These are phyloP conservation scores for Ephydatia muelleri DNA, from an alignment of 37 sponge, comb jelly and placozoan species.

Conservation along the genomic window DNA sequence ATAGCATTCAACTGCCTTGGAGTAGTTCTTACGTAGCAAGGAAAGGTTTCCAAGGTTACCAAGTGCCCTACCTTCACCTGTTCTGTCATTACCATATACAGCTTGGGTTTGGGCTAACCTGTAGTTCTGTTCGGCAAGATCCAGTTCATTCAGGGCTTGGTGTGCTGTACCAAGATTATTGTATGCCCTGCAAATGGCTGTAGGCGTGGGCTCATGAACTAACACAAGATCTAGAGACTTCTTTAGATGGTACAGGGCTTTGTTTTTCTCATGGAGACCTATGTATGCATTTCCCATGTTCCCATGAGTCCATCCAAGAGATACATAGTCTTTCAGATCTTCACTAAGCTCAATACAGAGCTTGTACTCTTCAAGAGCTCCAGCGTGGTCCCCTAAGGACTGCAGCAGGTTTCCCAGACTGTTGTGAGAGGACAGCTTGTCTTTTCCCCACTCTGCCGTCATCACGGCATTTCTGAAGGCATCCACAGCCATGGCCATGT, in stretches of 20 bases:
- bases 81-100: conserved; percentile 59
- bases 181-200: conserved; percentile 61
- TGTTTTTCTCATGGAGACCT: conserved; percentile 46
- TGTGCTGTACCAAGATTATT: conserved; percentile 74
- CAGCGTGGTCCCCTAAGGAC: conserved; percentile 43
- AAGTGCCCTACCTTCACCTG: conserved; percentile 66
- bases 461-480: conserved; percentile 28
- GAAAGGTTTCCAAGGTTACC: conserved; percentile 81
- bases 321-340: conserved; percentile 34
- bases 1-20: conserved; percentile 53
- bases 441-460: conserved; percentile 23
- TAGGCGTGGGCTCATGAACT: conserved; percentile 44
- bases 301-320: conserved; percentile 75
- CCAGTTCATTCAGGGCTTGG: conserved; percentile 53
- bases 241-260: conserved; percentile 58
- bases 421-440: conserved; percentile 35
- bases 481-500: conserved; percentile 24
- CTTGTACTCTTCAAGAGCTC: conserved; percentile 52
- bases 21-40: conserved; percentile 43
- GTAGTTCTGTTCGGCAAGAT: conserved; percentile 62
- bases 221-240: conserved; percentile 56
- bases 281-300: conserved; percentile 79
- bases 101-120: conserved; percentile 62
- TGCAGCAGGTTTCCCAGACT: conserved; percentile 77
- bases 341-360: conserved; percentile 33